These are phyloP conservation scores for Chromis chromis DNA, from an alignment of 2,797 vertebrate species.

Conservation along the genomic window DNA sequence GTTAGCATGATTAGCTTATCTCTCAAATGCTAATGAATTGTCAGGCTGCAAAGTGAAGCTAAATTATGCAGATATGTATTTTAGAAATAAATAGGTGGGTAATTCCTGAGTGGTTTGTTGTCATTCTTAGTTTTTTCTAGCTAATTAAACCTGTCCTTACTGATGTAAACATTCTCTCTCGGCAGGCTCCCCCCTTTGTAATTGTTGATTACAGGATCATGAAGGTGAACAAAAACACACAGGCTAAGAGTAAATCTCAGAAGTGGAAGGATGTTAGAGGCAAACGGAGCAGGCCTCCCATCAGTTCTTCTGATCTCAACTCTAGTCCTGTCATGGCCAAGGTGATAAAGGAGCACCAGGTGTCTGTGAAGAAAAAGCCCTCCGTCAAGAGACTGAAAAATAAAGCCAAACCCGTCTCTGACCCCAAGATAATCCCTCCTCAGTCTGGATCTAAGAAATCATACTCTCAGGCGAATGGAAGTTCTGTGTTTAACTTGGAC, in stretches of 20 bases:
- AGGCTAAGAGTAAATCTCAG: slow-evolving; percentile 65
- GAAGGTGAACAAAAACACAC: slow-evolving; percentile 82
- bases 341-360: slow-evolving; percentile 67
- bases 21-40: background rate
- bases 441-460: slow-evolving; percentile 43
- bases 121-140: background rate
- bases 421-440: slow-evolving; percentile 33
- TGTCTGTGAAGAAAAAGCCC: slow-evolving; percentile 71
- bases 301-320: slow-evolving; percentile 50
- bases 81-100: background rate
- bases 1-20: slow-evolving; percentile 26
- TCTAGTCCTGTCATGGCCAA: slow-evolving; percentile 62
- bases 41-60: background rate
- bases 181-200: slow-evolving; percentile 35
- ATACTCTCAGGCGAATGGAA: slow-evolving; percentile 74
- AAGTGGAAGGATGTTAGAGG: slow-evolving; percentile 79
- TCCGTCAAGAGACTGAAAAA: slow-evolving; percentile 81
- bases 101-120: background rate
- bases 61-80: background rate
- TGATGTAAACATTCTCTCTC: background rate
- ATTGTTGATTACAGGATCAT: slow-evolving; percentile 60
- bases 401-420: slow-evolving; percentile 59
- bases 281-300: slow-evolving; percentile 65
- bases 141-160: background rate
- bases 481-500: slow-evolving; percentile 46